phyloP scores from a whole-genome alignment of 2,797 vertebrate species.

The Arnoldichthys spilopterus region DNA sequence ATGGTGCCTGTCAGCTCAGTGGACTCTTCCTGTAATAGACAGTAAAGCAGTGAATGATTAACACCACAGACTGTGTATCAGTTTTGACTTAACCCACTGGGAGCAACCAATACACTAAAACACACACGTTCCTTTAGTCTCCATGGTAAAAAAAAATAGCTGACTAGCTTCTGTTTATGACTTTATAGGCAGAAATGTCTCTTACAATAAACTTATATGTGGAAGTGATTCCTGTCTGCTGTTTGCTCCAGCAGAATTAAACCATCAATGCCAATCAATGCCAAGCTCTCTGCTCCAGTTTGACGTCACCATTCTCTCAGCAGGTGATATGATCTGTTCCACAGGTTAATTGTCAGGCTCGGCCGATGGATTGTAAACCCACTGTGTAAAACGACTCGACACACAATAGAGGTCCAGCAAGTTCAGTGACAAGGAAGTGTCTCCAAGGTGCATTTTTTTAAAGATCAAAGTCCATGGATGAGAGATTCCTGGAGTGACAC shows the following conservation, averaged over 20 bases:
- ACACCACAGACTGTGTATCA: not conserved
- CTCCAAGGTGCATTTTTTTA: constrained; percentile 54
- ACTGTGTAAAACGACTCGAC: not conserved
- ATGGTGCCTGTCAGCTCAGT: not conserved
- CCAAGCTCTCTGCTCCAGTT: not conserved
- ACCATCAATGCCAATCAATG: no score
- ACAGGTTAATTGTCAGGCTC: not conserved
- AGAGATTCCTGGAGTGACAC: constrained; percentile 45
- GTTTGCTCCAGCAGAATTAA: not conserved
- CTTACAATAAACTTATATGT: not conserved
- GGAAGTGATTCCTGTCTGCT: not conserved
- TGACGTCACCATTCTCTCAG: not conserved
- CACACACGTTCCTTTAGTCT: not conserved
- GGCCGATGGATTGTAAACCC: not conserved
- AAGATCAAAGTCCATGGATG: constrained; percentile 72
- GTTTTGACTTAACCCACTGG: not conserved
- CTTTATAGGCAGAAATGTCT: not conserved
- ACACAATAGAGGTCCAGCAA: constrained; percentile 51
- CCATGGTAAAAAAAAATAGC: constrained; percentile 2
- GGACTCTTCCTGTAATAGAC: constrained; percentile 1
- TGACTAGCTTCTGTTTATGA: not conserved
- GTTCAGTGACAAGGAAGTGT: constrained; percentile 77
- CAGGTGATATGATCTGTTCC: not conserved
- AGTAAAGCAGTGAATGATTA: constrained; percentile 27
- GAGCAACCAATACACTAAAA: not conserved